Evolutionary conservation across 2,797 vertebrate genomes (phyloP), one percentile per base, ranked within the genome.

Genomic region (Lutjanus argentimaculatus): DNA sequence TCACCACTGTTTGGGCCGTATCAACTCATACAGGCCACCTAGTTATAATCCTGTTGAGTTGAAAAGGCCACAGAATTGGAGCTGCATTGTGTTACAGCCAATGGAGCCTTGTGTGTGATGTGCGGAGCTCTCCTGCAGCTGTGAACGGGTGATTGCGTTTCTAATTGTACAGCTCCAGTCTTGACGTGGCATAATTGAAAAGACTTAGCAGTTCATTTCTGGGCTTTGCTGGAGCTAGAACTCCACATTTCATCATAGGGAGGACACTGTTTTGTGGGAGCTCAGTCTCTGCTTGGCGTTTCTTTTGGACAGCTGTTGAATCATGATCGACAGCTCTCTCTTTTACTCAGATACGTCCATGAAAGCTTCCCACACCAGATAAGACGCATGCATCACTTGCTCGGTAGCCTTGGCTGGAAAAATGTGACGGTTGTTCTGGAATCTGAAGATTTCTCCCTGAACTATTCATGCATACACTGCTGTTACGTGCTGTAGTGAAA

Each of bases 91-190:
- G 16, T 21, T 45, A 0, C 30, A 77, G 42, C 36, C 7, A 16
- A 7, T 3, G 14, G 14, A 72, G 63, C 8, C 16, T n/a, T 30
- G 13, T 10, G 52, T 25, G 16, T 30, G 55, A 51, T 55, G 30
- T 56, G 36, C 12, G 16, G n/a, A 64, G 73, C 67, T 21, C 25
- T 51, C 17, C 36, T 53, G 67, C 63, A 51, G 30, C 45, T 72
- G 67, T 48, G 17, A 48, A 10, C 3, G 9, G n/a, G 3, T 45
- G 49, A 71, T 64, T 59, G 21, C 15, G 4, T 22, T 15, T 55
- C 10, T 59, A 72, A 61, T 16, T 51, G 17, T 22, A 40, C 14
- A 66, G 21, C n/a, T 12, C 13, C 9, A 65, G 25, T 61, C 58
- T 56, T 45, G 16, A 7, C 21, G 40, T 19, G 7, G 56, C 58